Conservation (phyloP, 1,140 invertebrate genomes). For the Rhyacophila brunnea region DNA sequence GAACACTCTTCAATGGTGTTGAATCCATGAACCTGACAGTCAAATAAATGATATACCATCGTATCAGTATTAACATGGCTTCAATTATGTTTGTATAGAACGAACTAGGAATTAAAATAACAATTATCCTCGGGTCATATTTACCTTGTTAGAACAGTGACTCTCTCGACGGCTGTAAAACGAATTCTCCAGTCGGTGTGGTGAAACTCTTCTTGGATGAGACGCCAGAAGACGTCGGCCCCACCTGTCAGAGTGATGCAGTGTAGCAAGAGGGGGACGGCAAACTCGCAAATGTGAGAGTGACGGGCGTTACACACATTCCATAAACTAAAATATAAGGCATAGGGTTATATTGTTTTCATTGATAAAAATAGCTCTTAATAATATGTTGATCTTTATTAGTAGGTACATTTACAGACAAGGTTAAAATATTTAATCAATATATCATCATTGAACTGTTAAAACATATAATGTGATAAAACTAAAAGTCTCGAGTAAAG, state of each 20-base stretch:
- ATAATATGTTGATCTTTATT: too few relatives aligned
- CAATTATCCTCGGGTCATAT: background rate
- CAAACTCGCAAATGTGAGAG: conserved; percentile 87
- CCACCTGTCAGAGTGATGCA: conserved; percentile 91
- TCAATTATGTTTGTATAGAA: too few relatives aligned
- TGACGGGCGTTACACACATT: conserved; percentile 88
- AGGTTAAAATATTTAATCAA: too few relatives aligned
- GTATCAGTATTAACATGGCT: background rate
- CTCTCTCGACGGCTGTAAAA: conserved; percentile 92
- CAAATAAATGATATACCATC: background rate
- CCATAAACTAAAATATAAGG: conserved; percentile 78
- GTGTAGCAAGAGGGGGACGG: conserved; percentile 89
- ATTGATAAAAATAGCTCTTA: background rate
- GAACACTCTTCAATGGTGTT: conserved; percentile 78
- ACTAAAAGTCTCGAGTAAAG: too few relatives aligned
- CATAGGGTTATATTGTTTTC: too few relatives aligned
- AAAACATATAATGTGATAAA: too few relatives aligned
- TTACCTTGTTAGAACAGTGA: conserved; percentile 78
- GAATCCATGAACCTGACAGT: conserved; percentile 80
- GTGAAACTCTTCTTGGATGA: conserved; percentile 93
- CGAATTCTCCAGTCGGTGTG: conserved; percentile 84
- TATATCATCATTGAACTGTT: too few relatives aligned
- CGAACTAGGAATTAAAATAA: too few relatives aligned
- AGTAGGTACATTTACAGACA: too few relatives aligned
- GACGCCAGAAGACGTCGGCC: conserved; percentile 90